Conservation (phyloP, 2,888 invertebrate genomes). For the Gibbula magus region DNA sequence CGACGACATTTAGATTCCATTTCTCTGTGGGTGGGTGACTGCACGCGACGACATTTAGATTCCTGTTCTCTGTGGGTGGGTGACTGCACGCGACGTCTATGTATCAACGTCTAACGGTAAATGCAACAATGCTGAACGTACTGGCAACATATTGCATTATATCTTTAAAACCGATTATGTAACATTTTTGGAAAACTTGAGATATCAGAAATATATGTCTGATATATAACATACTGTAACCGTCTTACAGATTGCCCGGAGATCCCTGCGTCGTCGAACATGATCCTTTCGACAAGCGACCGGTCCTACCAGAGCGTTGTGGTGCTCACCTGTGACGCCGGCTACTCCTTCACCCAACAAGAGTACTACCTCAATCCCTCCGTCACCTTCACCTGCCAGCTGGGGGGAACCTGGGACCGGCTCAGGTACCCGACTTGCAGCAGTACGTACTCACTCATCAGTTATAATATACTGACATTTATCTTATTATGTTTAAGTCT, state of each 20-base stretch:
- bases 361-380: slow-evolving; percentile 28
- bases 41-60: too few relatives aligned
- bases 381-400: slow-evolving; percentile 24
- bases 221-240: too few relatives aligned
- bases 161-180: too few relatives aligned
- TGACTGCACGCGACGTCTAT: too few relatives aligned
- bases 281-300: background rate
- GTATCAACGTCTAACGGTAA: too few relatives aligned
- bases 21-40: background rate
- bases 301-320: slow-evolving; percentile 4
- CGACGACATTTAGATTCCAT: background rate
- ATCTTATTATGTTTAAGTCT: too few relatives aligned
- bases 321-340: slow-evolving; percentile 27
- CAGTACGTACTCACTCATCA: background rate
- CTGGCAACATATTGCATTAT: too few relatives aligned
- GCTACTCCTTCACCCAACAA: slow-evolving; percentile 40
- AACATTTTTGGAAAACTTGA: too few relatives aligned
- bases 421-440: background rate
- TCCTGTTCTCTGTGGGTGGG: too few relatives aligned
- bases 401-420: background rate
- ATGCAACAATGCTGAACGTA: too few relatives aligned
- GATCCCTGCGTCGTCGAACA: background rate
- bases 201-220: too few relatives aligned
- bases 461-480: too few relatives aligned
- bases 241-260: background rate